Evolutionary conservation across 92 coral and sea anemone species (phyloP).

Genomic region (Montipora capitata): DNA sequence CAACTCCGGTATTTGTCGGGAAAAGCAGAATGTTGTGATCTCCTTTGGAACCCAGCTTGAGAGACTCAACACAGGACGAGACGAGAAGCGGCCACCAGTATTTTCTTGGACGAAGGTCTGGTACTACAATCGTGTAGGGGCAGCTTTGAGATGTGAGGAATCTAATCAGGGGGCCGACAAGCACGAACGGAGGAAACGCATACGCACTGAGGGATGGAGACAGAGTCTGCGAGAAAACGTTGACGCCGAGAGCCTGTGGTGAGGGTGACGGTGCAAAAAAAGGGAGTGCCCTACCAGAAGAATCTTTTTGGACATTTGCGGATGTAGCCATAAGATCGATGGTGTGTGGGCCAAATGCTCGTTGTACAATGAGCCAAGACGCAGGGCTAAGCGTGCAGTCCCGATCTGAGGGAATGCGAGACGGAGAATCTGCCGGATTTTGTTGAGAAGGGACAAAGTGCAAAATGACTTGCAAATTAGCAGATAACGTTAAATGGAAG

Average conservation of each 20-base stretch:
- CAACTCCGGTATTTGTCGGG: neutral
- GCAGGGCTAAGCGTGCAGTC: too few species aligned
- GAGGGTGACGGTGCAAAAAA: too few species aligned
- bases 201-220: too few species aligned
- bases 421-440: constrained; percentile 28
- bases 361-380: too few species aligned
- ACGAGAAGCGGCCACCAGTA: constrained; percentile 50
- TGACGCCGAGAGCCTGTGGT: too few species aligned
- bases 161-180: constrained; percentile 45
- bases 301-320: too few species aligned
- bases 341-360: too few species aligned
- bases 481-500: constrained; percentile 20
- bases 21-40: constrained; percentile 22
- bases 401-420: too few species aligned
- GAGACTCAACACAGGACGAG: neutral
- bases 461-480: neutral
- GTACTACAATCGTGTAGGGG: constrained; percentile 29
- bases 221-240: too few species aligned
- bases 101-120: constrained; percentile 32
- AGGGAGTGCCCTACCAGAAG: too few species aligned
- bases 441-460: constrained; percentile 9
- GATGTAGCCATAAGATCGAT: too few species aligned
- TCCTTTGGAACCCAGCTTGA: constrained; percentile 39
- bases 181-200: neutral
- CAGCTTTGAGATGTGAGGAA: constrained; percentile 29